phyloP scores from a whole-genome alignment of 2,888 invertebrate genomes.

The Erebia palarica region DNA sequence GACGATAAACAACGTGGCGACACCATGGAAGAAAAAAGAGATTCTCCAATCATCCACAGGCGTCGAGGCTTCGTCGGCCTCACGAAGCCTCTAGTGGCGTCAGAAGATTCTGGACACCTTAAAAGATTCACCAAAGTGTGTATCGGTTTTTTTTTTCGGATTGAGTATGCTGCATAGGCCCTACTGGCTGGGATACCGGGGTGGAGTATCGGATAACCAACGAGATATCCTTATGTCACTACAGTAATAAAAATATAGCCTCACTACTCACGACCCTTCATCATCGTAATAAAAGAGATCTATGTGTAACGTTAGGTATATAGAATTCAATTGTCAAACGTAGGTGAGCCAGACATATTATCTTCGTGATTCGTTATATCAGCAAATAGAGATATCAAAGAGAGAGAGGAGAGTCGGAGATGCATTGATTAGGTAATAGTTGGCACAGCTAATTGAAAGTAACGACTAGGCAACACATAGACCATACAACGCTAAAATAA shows the following conservation, averaged over 20 bases:
- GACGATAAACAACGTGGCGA: neutral
- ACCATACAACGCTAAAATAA: slow-evolving; percentile 34
- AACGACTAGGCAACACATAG: slow-evolving; percentile 29
- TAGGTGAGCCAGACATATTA: neutral
- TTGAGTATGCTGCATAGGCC: too few species aligned
- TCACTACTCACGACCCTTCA: neutral
- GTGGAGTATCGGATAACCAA: too few species aligned
- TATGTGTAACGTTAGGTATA: neutral
- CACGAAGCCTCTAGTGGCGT: neutral
- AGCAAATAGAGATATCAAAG: slow-evolving; percentile 25
- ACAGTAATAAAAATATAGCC: too few species aligned
- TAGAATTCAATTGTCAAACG: neutral
- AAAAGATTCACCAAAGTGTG: neutral
- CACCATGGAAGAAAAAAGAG: neutral
- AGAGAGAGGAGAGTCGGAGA: slow-evolving; percentile 25
- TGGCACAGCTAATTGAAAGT: slow-evolving; percentile 35
- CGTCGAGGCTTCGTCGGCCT: too few species aligned
- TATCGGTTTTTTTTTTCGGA: too few species aligned
- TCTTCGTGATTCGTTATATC: neutral
- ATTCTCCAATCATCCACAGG: neutral
- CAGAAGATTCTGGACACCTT: neutral
- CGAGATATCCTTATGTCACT: neutral
- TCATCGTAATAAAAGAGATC: neutral
- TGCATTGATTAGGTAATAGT: slow-evolving; percentile 41
- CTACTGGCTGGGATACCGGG: too few species aligned